phyloP scores from a whole-genome alignment of 2,797 vertebrate species.

The Acipenser ruthenus region DNA sequence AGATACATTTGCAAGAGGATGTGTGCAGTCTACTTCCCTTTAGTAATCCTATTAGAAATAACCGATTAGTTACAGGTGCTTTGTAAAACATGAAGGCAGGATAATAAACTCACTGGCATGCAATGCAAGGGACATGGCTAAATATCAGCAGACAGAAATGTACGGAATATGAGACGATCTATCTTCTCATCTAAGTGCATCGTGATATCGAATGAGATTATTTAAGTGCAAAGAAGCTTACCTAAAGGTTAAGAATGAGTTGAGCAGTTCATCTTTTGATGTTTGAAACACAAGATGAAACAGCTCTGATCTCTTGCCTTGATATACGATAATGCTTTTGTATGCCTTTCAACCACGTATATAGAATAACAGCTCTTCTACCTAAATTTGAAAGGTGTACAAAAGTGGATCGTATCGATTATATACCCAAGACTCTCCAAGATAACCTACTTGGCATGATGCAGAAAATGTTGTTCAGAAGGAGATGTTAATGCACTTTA shows the following conservation, averaged over 20 bases:
- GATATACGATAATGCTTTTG: constrained; percentile 17
- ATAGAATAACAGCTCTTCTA: neutral
- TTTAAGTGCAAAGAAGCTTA: constrained; percentile 24
- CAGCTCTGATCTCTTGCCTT: constrained; percentile 20
- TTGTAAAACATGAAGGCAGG: no score
- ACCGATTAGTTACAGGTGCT: no score
- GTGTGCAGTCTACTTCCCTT: no score
- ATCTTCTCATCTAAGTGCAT: constrained; percentile 24
- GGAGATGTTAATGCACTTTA: no score
- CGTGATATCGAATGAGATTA: constrained; percentile 28
- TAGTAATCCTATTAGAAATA: no score
- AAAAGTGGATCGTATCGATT: neutral
- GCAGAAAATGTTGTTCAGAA: no score
- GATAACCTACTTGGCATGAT: no score
- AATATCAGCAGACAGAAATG: neutral
- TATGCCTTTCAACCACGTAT: neutral
- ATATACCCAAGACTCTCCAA: no score
- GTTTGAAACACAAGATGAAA: constrained; percentile 24
- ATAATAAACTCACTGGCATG: no score
- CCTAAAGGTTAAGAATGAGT: constrained; percentile 19
- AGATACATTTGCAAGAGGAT: no score
- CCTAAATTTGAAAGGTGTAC: neutral
- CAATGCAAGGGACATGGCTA: neutral
- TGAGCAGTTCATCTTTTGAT: constrained; percentile 27
- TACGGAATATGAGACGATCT: constrained; percentile 14